Base-by-base conservation (phyloP, 2,113 vertebrate species). In the Vanacampus margaritifer region DNA sequence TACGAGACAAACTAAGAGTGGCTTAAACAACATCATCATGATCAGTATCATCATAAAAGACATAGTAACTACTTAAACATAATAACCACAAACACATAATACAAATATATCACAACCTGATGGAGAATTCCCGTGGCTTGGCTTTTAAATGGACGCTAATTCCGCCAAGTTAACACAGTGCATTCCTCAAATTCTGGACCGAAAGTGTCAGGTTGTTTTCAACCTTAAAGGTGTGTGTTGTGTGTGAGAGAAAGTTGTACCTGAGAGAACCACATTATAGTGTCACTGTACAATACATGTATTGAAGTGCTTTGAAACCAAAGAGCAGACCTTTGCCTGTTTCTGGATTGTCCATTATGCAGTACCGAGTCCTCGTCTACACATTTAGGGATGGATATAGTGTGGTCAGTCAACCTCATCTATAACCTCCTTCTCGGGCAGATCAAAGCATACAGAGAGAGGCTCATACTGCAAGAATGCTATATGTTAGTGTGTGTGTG, bases 121-220 rank as follows among this genome's bases (percentile, higher is more conserved):
- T 65, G 57, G 58, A 82, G 68, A 82, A 37, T 78, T 37, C 76
- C 48, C 23, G 13, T 45, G 61, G 60, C 56, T 77, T 68, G 41
- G 63, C 56, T 60, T 63, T 78, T 78, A 74, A 83, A 82, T 35
- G 6, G 68, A 69, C 62, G 53, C 67, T 53, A 61, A 46, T 37
- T 32, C 64, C 6, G 46, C 43, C 51, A 73, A 83, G 68, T 69
- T 74, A 65, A 67, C 53, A 48, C 5, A 3, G 57, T 56, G 68
- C 86, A 89, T 89, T 86, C 81, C 53, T 77, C 69, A 75, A 74
- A 86, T 87, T 84, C 81, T 91, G 78, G 72, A 85, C 85, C 73
- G 65, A 79, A 67, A 65, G 65, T 81, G 81, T 79, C 77, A 82
- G 75, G 48, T 76, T 64, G 69, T 65, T 84, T 77, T 86, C 88